Conservation (phyloP, 2,113 vertebrate genomes). For the Pogonocichla stellata region DNA sequence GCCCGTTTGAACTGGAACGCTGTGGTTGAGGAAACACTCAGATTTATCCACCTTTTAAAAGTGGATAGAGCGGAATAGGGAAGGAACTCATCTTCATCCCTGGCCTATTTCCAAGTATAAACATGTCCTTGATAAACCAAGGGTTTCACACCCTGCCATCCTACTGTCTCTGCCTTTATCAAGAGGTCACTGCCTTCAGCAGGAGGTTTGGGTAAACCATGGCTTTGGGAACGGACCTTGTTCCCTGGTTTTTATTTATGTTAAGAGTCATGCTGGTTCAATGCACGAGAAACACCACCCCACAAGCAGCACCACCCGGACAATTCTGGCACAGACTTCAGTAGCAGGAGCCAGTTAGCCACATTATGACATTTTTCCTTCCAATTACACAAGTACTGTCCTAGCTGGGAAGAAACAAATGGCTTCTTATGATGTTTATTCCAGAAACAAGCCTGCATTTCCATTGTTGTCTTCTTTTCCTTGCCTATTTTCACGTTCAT, state of each 20-base stretch:
- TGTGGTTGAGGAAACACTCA: not conserved
- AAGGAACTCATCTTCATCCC: not conserved
- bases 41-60: not conserved
- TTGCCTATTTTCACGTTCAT: not conserved
- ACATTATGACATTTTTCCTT: not conserved
- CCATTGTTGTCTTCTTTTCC: not conserved
- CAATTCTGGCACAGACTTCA: not conserved
- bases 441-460: not conserved
- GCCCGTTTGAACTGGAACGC: not conserved
- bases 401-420: not conserved
- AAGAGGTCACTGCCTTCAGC: not conserved
- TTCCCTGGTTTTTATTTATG: not conserved
- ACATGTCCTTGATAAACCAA: not conserved
- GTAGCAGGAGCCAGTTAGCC: not conserved
- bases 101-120: not conserved
- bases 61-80: not conserved
- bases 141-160: not conserved
- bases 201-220: not conserved
- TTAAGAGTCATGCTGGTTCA: not conserved
- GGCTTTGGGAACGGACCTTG: accelerated
- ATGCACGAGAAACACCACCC: not conserved
- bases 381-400: not conserved
- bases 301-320: conserved; percentile 3
- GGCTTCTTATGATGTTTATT: not conserved
- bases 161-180: not conserved